Evolutionary conservation across 2,888 invertebrate genomes (phyloP), one percentile per base, ranked within the genome.

Genomic region (Taphrorychus bicolor): DNA sequence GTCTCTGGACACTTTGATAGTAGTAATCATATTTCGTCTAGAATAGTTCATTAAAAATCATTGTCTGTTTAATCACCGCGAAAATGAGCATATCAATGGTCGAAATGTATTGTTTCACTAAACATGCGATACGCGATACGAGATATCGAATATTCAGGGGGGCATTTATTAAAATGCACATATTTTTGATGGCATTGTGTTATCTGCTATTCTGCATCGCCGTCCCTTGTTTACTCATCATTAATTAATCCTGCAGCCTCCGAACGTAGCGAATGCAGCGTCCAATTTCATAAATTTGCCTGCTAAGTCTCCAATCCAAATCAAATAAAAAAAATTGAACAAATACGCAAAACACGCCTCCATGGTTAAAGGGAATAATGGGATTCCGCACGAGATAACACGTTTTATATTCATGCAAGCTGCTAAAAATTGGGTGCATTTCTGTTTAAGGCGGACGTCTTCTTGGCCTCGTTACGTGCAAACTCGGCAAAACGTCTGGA

Each of bases 361-460:
- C 21, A 16, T 21, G 14, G 51, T 51, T 51, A 19, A 51, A 18
- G 14, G n/a, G 11, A 54, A 32, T 54, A 54, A 54, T 54, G 54
- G 24, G 54, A 32, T 59, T 53, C 42, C 17, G 48, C 49, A n/a
- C 40, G 22, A 58, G 48, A 49, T 58, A 57, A 51, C 59, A 58
- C 58, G 57, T 64, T 58, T 58, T 58, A 58, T 58, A 64, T 64
- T 64, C 64, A 57, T 51, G 64, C 51, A 64, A 64, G 49, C 40
- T 51, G 58, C 40, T 49, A 32, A 64, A 64, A 64, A 64, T 64
- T 64, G 58, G 58, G 58, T 64, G 65, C 65, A 65, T 65, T 65
- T 65, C 59, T 59, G 53, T 58, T 19, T 42, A 51, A 59, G 52
- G 59, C 53, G 65, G 41, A 9, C 17, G 58, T 52, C 59, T 53